Evolutionary conservation across 2,888 invertebrate species (phyloP).

Genomic region (Leucania comma): DNA sequence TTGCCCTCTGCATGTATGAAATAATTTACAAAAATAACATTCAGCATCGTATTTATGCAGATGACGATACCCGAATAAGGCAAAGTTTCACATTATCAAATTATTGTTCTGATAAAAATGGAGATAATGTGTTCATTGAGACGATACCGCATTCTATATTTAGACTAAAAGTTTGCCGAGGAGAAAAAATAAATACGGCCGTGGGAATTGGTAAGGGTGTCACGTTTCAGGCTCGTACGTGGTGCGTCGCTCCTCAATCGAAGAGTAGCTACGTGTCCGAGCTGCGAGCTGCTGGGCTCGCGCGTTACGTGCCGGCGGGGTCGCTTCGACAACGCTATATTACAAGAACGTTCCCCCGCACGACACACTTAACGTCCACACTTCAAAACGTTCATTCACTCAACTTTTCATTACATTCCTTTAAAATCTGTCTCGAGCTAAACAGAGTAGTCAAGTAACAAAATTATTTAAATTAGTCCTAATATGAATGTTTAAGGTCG

Average conservation of each 20-base stretch:
- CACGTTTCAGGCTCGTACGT: conserved; percentile 77
- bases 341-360: conserved; percentile 26
- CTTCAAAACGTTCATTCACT: conserved; percentile 53
- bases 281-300: conserved; percentile 34
- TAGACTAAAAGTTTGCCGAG: conserved; percentile 73
- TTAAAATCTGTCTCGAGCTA: conserved; percentile 5
- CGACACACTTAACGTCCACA: conserved; percentile 27
- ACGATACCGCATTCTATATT: conserved; percentile 72
- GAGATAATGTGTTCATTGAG: conserved; percentile 66
- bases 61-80: conserved; percentile 17
- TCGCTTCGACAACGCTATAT: conserved; percentile 24
- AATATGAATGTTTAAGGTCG: conserved; percentile 34
- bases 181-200: conserved; percentile 75
- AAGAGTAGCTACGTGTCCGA: conserved; percentile 66
- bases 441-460: conserved; percentile 27
- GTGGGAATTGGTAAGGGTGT: conserved; percentile 73
- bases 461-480: conserved; percentile 32
- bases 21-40: conserved; percentile 23
- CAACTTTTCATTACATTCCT: conserved; percentile 24
- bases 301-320: conserved; percentile 41
- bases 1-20: conserved; percentile 11
- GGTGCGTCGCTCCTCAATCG: conserved; percentile 73
- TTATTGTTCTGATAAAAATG: conserved; percentile 51
- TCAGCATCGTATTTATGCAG: conserved; percentile 26
- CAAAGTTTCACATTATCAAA: conserved; percentile 15